Evolutionary conservation across 1,140 invertebrate species (phyloP), one percentile per base, ranked within the genome.

Genomic region (Drosophila dunni): DNA sequence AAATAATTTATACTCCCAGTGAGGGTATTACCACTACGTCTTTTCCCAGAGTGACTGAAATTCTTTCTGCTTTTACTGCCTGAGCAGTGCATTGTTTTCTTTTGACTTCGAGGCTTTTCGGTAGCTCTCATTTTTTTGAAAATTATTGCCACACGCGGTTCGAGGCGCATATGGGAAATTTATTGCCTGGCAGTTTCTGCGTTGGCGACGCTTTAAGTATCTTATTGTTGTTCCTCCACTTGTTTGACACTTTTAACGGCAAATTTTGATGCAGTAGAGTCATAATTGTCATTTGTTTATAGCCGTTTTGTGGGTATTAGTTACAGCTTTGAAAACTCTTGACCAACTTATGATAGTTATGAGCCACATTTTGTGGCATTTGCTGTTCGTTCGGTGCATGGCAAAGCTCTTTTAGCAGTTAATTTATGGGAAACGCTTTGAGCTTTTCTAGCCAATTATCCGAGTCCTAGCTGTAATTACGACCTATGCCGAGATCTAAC

Each of bases 131-230:
- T 17, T 42, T 67, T 40, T 61, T 34, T 68, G 74, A 63, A 85
- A 85, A 84, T 81, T 66, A 85, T 81, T 72, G 82, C 75, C 71
- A 78, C 75, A 85, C 46, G 73, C 79, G 70, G 56, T 57, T 6
- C 60, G 63, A 50, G 53, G 44, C 72, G 45, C 75, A 82, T 79
- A 79, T 46, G 24, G 72, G 62, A 69, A 79, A 88, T 86, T 83
- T 86, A 86, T 82, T 74, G 69, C 40, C 45, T 34, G 65, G 54
- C 60, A 64, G 70, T 34, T 45, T 78, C 53, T 78, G 63, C 72
- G 75, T 73, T 71, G 60, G 75, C 75, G 71, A 65, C 48, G 53
- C 54, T 68, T 56, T 61, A 58, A 61, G 57, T 71, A 62, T 63
- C 66, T 61, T 33, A 13, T 34, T 24, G 50, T 13, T 50, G 48